Base-by-base conservation (phyloP, 2,113 vertebrate genomes). In the Hippolais icterina region DNA sequence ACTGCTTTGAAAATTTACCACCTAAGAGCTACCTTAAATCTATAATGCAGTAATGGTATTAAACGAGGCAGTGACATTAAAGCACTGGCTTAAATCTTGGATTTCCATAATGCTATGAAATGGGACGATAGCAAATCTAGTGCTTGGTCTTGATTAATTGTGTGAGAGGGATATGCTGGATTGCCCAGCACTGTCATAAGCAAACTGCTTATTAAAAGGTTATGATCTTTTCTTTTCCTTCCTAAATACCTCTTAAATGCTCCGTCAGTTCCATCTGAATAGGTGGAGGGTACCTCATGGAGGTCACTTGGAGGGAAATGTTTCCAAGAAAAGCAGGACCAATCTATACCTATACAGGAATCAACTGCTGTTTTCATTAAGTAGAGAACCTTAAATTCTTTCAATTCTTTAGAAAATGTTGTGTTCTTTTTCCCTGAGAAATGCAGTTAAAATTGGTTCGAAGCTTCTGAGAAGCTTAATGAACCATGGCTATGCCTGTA, bases 391-490 rank as follows among this genome's bases (percentile, higher is more conserved):
- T 64, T 87, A 49, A 65, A 47, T 89, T 69, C 15, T 72, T 75
- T 89, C 3, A 3, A 7, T n/a, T 69, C 25, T 64, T 79, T 57
- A 49, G 46, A 53, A 94, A 39, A 75, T 41, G 56, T 65, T 69
- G 11, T 5, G 2, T 3, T 25, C 17, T 77, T 75, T 54, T 39
- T 7, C 49, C 27, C 47, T 37, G 44, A 79, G 88, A 96, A 95
- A 82, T 12, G 41, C 88, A 90, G 54, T 80, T 64, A 75, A 84
- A 49, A 74, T 81, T 89, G 76, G 81, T 90, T 83, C 71, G 50
- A 95, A 86, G 89, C 86, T 68, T 84, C 63, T 89, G 82, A 90
- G 92, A 95, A 94, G 90, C 78, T 89, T 96, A 96, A 96, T 94
- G 94, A 94, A 83, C 92, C 83, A 1, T 95, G 42, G 71, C 80